Base-by-base conservation (phyloP, 1,140 invertebrate species). In the Lordiphosa collinella region DNA sequence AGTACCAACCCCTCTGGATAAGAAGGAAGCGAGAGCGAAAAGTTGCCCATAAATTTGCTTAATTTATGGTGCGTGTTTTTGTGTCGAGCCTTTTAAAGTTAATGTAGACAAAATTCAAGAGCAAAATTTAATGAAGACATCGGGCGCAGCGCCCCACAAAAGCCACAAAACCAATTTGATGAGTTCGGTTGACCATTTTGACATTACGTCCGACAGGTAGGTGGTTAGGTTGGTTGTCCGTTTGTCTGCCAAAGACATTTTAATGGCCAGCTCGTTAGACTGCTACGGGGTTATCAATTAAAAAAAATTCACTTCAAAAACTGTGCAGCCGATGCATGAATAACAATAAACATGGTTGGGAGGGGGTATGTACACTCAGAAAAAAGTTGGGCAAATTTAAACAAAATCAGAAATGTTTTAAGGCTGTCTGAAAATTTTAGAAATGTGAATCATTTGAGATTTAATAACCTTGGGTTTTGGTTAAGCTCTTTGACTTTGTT, bases 21-120 rank as follows among this genome's bases (percentile, higher is more conserved):
- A 11, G 14, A 18, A 22, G 44, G 6, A 18, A 5, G 13, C 9
- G 11, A 36, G 8, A 11, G 58, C 43, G 29, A 43, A 52, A 56
- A 49, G 46, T 32, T 66, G 43, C 62, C 53, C 67, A 82, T 82
- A 82, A 82, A 82, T 82, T 82, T 71, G 78, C 61, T 76, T 84
- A 84, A 82, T 82, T 82, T 82, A 82, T 84, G 84, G 78, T 82
- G 78, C 76, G 67, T 72, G 71, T n/a, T 58, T 35, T 49, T 58
- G 35, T 41, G 35, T 41, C 35, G 31, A 43, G 18, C 48, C 34
- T 37, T 61, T 69, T 65, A 68, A 79, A 79, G 55, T 79, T 64
- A 62, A 44, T 50, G 43, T 34, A 44, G 16, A 46, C 25, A 34
- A 31, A 57, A 38, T 53, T 10, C 31, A 54, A 67, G 53, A 37